phyloP scores from a whole-genome alignment of 2,888 invertebrate genomes.

The Deilephila porcellus region DNA sequence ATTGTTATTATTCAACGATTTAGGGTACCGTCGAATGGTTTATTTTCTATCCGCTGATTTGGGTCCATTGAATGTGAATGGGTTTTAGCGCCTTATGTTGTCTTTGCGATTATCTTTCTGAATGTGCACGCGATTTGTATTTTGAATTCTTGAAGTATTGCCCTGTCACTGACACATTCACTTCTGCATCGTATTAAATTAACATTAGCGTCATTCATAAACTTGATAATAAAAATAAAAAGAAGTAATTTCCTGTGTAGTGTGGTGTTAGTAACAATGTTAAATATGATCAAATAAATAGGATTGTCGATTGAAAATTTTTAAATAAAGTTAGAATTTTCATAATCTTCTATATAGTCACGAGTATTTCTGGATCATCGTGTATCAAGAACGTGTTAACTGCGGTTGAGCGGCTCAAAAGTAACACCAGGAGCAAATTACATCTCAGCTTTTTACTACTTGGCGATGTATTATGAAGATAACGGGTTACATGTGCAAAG shows the following conservation, averaged over 20 bases:
- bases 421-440: background rate
- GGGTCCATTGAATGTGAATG: background rate
- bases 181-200: too few relatives aligned
- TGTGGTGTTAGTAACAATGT: too few relatives aligned
- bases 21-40: slow-evolving; percentile 38
- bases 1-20: slow-evolving; percentile 49
- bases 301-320: too few relatives aligned
- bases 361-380: background rate
- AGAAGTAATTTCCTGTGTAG: too few relatives aligned
- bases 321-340: background rate
- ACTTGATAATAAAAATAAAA: too few relatives aligned
- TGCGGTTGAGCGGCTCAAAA: background rate
- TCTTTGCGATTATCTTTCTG: background rate
- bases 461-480: background rate
- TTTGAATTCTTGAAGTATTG: background rate
- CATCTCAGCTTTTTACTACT: background rate
- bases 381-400: background rate
- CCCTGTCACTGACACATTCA: background rate
- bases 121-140: background rate
- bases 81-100: slow-evolving; percentile 13
- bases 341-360: background rate
- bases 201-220: too few relatives aligned
- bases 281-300: too few relatives aligned
- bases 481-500: background rate
- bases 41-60: slow-evolving; percentile 2